Conservation (phyloP, 2,113 vertebrate genomes). For the Brienomyrus longianalis region DNA sequence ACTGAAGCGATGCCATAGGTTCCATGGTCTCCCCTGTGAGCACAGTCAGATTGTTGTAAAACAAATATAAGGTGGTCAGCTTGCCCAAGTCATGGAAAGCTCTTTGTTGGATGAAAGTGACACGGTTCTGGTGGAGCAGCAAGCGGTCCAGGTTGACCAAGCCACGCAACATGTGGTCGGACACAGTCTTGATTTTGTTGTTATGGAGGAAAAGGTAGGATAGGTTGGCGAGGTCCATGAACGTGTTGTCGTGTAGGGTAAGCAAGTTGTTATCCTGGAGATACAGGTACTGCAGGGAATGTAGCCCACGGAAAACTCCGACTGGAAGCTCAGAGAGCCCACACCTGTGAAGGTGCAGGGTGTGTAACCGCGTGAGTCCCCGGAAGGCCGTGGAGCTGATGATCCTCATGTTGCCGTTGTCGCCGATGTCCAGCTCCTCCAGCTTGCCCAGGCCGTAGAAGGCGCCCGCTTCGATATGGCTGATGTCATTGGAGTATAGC, state of each 20-base stretch:
- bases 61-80: slow-evolving; percentile 71
- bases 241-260: slow-evolving; percentile 63
- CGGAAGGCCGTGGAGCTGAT: slow-evolving; percentile 65
- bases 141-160: slow-evolving; percentile 68
- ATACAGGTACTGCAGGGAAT: slow-evolving; percentile 73
- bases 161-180: slow-evolving; percentile 65
- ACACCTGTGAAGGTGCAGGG: slow-evolving; percentile 70
- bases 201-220: slow-evolving; percentile 74
- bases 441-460: slow-evolving; percentile 65
- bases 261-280: slow-evolving; percentile 72
- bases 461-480: slow-evolving; percentile 62
- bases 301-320: slow-evolving; percentile 66
- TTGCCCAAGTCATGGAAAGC: slow-evolving; percentile 70
- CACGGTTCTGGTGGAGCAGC: slow-evolving; percentile 71
- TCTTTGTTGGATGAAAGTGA: slow-evolving; percentile 59
- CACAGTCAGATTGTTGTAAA: slow-evolving; percentile 71
- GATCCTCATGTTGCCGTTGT: slow-evolving; percentile 63
- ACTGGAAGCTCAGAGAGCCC: slow-evolving; percentile 67
- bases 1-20: slow-evolving; percentile 67
- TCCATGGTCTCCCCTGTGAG: slow-evolving; percentile 64
- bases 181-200: slow-evolving; percentile 67
- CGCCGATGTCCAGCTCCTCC: slow-evolving; percentile 74
- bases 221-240: slow-evolving; percentile 73
- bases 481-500: slow-evolving; percentile 74
- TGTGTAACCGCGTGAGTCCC: slow-evolving; percentile 67